Evolutionary conservation across 2,113 vertebrate genomes (phyloP).

Genomic region (Crocuta crocuta): DNA sequence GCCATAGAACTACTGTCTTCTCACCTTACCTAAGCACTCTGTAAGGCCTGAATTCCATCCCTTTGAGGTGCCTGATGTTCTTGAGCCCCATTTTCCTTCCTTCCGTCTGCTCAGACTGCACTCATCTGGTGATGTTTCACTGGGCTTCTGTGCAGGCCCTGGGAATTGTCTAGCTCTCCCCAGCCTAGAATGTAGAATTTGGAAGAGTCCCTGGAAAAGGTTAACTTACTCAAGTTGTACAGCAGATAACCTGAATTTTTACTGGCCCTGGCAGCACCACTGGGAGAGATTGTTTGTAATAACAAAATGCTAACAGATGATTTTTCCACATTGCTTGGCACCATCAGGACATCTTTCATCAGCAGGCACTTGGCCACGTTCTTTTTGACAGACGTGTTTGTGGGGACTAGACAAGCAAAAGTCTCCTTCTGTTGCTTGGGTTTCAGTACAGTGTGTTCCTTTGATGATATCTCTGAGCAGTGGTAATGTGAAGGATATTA

Average conservation of each 20-base stretch:
- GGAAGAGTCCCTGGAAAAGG: slow-evolving; percentile 43
- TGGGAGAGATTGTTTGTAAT: slow-evolving; percentile 47
- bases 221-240: not conserved
- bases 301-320: slow-evolving; percentile 43
- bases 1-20: not conserved
- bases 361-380: slow-evolving; percentile 59
- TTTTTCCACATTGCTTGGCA: slow-evolving; percentile 61
- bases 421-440: slow-evolving; percentile 67
- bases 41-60: not conserved
- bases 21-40: not conserved
- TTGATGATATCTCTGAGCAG: slow-evolving; percentile 76
- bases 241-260: slow-evolving; percentile 62
- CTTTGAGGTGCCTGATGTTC: not conserved
- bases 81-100: not conserved
- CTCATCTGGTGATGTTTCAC: not conserved
- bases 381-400: slow-evolving; percentile 61
- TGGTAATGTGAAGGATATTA: slow-evolving; percentile 74
- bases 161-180: not conserved
- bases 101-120: not conserved
- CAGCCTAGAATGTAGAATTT: slow-evolving; percentile 16
- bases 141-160: not conserved
- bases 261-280: slow-evolving; percentile 32
- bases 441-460: slow-evolving; percentile 76
- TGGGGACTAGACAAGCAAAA: slow-evolving; percentile 69
- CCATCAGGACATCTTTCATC: slow-evolving; percentile 64